Evolutionary conservation across 2,797 vertebrate species (phyloP).

Genomic region (Lemur catta): DNA sequence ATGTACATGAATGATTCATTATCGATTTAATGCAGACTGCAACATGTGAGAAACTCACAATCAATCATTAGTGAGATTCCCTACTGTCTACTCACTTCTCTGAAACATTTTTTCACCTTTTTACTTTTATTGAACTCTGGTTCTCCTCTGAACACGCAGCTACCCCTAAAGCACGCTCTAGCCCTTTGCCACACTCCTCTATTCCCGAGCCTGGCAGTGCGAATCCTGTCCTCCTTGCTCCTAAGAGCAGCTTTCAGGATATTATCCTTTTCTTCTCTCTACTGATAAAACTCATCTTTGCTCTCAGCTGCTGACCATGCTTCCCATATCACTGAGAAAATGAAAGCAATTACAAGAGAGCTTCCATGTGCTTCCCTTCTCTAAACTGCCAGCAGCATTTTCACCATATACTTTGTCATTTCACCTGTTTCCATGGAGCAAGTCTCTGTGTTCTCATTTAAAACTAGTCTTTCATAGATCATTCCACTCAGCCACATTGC

Average conservation of each 20-base stretch:
- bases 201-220: not conserved
- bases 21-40: not conserved
- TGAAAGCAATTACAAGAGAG: not conserved
- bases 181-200: not conserved
- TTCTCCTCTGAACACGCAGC: not conserved
- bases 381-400: not conserved
- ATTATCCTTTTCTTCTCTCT: not conserved
- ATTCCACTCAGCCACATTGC: not conserved
- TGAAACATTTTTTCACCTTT: constrained; percentile 13
- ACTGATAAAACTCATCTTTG: not conserved
- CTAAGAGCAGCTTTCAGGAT: not conserved
- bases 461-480: not conserved
- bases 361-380: not conserved
- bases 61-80: not conserved
- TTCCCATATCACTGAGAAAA: not conserved
- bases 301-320: not conserved
- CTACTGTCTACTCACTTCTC: not conserved
- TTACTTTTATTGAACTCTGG: not conserved
- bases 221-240: not conserved
- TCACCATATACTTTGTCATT: not conserved
- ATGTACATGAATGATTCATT: not conserved
- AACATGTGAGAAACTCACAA: not conserved
- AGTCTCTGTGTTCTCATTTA: not conserved
- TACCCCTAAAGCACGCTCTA: not conserved
- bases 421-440: not conserved